Base-by-base conservation (phyloP, 2,797 vertebrate species). In the Sus cebifrons region DNA sequence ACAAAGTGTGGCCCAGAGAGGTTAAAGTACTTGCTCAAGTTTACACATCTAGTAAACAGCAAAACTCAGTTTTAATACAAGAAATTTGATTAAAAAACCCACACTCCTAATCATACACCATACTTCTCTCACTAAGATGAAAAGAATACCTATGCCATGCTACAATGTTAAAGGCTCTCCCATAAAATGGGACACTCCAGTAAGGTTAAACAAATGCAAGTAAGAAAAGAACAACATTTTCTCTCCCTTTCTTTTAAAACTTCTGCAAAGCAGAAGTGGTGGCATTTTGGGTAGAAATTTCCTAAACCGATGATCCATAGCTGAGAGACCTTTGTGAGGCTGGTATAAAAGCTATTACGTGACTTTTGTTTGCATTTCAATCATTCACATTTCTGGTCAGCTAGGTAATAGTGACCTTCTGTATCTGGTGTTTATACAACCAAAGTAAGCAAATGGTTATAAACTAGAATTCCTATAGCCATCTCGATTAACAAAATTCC, bases 251-350 rank as follows among this genome's bases (percentile, higher is more conserved):
- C 29, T 65, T 77, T 86, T 27, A 75, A 79, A 70, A 87, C 40
- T n/a, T n/a, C n/a, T 88, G 14, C 18, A 68, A 67, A 54, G 20
- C 21, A 89, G 12, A 86, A 49, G 27, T 64, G 54, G 40, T 94
- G 44, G 32, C 3, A 74, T 92, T 86, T 95, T 52, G 49, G 62
- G 32, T 68, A 86, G 81, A 95, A 94, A 84, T 65, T 56, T 89
- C 73, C 44, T 70, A 90, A 85, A 68, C 4, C 62, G n/a, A 79
- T 64, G 40, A 67, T 23, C 44, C 21, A 25, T 36, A 85, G 62
- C 6, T 25, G 36, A 44, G 65, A 49, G 21, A 74, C 36, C 82
- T 40, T 40, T 86, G 17, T 82, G 27, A 85, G 25, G 32, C 54
- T 82, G 44, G 29, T 23, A 49, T 78, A 82, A 86, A 86, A 78